phyloP scores from a whole-genome alignment of 2,797 vertebrate species.

The Molossus molossus region DNA sequence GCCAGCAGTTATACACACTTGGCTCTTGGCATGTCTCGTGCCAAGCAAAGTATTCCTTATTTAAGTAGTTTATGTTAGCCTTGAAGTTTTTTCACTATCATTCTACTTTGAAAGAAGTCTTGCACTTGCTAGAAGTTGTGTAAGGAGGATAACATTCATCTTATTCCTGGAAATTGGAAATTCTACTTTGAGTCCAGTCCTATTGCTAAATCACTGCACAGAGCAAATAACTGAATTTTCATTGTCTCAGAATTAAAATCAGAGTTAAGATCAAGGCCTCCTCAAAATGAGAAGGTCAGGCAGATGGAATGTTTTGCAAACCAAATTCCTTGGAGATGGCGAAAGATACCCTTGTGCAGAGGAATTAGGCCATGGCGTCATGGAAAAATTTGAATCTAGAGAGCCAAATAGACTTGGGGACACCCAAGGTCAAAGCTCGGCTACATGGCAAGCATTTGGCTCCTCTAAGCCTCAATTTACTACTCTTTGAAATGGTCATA shows the following conservation, averaged over 20 bases:
- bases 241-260: constrained; percentile 53
- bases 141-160: neutral
- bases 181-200: neutral
- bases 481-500: neutral
- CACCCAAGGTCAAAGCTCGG: neutral
- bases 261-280: neutral
- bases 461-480: constrained; percentile 34
- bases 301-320: constrained; percentile 47
- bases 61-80: neutral
- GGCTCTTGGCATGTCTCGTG: neutral
- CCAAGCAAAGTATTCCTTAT: neutral
- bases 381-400: constrained; percentile 48
- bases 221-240: constrained; percentile 20
- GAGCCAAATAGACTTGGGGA: neutral
- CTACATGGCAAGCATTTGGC: neutral
- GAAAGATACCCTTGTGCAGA: neutral
- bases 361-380: neutral
- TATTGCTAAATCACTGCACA: neutral
- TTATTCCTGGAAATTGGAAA: neutral
- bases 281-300: constrained; percentile 54
- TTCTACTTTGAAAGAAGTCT: neutral
- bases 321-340: neutral
- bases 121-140: neutral
- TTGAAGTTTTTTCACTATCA: neutral
- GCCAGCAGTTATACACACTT: neutral